phyloP scores from a whole-genome alignment of 2,888 invertebrate species.

The Sesia apiformis region DNA sequence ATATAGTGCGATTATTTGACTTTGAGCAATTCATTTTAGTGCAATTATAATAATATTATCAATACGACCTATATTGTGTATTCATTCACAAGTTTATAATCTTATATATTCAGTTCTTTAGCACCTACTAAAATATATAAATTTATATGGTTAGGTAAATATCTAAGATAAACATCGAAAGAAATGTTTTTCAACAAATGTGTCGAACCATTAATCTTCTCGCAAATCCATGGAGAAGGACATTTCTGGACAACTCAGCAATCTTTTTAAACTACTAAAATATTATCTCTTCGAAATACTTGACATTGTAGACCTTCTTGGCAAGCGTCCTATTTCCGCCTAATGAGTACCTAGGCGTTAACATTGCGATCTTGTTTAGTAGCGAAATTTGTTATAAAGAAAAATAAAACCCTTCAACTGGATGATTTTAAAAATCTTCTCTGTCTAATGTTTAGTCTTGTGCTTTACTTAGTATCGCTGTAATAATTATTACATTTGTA shows the following conservation, averaged over 20 bases:
- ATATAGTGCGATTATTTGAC: not conserved
- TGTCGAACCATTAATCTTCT: not conserved
- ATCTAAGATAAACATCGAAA: too few species aligned
- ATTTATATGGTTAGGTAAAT: not conserved
- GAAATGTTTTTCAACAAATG: not conserved
- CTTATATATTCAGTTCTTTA: too few species aligned
- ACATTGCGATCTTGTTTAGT: too few species aligned
- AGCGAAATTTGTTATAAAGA: too few species aligned
- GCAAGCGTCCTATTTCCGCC: constrained; percentile 42
- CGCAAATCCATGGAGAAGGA: not conserved
- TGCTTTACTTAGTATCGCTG: too few species aligned
- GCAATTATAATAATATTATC: too few species aligned
- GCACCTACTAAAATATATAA: not conserved
- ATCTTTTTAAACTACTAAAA: constrained; percentile 8
- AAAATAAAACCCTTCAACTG: too few species aligned
- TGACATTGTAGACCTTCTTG: constrained; percentile 53
- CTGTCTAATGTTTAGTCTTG: too few species aligned
- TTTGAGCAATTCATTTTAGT: not conserved
- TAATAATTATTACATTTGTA: too few species aligned
- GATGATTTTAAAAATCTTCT: too few species aligned
- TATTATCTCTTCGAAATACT: constrained; percentile 43
- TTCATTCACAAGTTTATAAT: too few species aligned
- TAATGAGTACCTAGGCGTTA: constrained; percentile 9
- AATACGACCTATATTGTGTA: too few species aligned
- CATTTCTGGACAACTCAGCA: not conserved